phyloP scores from a whole-genome alignment of 2,113 vertebrate genomes.

The Actenoides lindsayi region DNA sequence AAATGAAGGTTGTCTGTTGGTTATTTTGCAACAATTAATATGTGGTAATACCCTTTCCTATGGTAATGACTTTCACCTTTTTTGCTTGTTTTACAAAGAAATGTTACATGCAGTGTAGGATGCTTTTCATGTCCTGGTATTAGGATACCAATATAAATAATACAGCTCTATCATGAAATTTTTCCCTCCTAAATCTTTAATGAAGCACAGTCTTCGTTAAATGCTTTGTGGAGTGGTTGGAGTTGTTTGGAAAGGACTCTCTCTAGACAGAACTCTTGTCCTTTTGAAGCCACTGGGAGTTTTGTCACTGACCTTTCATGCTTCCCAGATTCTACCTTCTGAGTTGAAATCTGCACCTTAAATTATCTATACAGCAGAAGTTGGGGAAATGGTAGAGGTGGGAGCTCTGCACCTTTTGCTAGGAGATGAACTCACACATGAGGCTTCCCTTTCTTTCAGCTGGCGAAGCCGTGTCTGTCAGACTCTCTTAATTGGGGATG shows the following conservation, averaged over 20 bases:
- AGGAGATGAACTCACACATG: background rate
- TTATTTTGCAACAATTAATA: background rate
- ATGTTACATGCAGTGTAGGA: background rate
- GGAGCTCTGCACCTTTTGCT: background rate
- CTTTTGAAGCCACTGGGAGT: background rate
- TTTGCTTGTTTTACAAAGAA: background rate
- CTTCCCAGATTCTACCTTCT: background rate
- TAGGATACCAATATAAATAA: background rate
- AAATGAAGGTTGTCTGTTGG: background rate
- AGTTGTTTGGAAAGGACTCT: background rate
- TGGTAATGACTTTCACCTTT: background rate
- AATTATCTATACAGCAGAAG: background rate
- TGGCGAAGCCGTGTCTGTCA: background rate
- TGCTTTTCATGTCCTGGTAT: background rate
- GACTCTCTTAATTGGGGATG: background rate
- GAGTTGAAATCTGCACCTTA: background rate
- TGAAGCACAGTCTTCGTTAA: background rate
- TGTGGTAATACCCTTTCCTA: background rate
- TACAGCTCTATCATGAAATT: background rate
- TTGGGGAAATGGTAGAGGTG: background rate
- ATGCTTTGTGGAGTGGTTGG: background rate
- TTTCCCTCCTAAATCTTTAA: background rate
- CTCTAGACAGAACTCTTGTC: background rate
- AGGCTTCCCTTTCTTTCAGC: background rate
- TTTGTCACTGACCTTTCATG: background rate